Evolutionary conservation across 2,888 invertebrate species (phyloP).

Genomic region (Seladonia tumulorum): DNA sequence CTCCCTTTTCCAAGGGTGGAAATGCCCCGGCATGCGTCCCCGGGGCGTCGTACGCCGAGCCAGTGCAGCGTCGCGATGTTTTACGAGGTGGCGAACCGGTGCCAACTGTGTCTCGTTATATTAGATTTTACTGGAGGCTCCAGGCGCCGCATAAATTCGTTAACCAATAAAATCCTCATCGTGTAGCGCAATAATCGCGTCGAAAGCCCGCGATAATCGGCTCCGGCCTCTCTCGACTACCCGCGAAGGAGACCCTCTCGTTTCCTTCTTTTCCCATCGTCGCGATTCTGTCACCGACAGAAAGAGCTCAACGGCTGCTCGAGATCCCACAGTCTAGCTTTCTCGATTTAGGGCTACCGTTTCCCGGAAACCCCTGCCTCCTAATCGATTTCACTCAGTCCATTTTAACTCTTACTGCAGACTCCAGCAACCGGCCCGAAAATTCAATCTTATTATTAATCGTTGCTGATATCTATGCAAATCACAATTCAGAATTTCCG

Average conservation of each 20-base stretch:
- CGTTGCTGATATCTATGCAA: neutral
- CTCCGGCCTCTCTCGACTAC: neutral
- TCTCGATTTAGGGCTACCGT: neutral
- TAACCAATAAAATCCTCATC: slow-evolving; percentile 82
- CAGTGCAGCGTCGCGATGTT: slow-evolving; percentile 74
- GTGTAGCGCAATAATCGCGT: slow-evolving; percentile 73
- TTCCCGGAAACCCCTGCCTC: neutral
- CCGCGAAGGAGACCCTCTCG: neutral
- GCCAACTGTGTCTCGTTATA: slow-evolving; percentile 83
- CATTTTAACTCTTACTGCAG: neutral
- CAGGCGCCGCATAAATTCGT: slow-evolving; percentile 82
- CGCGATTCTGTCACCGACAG: neutral
- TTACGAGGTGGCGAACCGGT: slow-evolving; percentile 81
- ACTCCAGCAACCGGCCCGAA: neutral
- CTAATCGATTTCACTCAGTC: neutral
- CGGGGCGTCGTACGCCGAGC: slow-evolving; percentile 73
- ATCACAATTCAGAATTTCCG: neutral
- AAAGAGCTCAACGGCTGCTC: slow-evolving; percentile 6
- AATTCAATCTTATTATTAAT: neutral
- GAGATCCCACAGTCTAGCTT: neutral
- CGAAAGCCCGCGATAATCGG: slow-evolving; percentile 54
- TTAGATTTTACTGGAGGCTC: slow-evolving; percentile 80
- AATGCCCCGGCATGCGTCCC: slow-evolving; percentile 72
- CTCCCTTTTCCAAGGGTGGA: slow-evolving; percentile 66
- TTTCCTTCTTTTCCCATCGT: neutral